A percentile compares a stretch with the other conserved stretches of the same genome.
Evolutionary conservation across 2,888 invertebrate species (phyloP).

Genomic region (Cremastinae sp.): DNA sequence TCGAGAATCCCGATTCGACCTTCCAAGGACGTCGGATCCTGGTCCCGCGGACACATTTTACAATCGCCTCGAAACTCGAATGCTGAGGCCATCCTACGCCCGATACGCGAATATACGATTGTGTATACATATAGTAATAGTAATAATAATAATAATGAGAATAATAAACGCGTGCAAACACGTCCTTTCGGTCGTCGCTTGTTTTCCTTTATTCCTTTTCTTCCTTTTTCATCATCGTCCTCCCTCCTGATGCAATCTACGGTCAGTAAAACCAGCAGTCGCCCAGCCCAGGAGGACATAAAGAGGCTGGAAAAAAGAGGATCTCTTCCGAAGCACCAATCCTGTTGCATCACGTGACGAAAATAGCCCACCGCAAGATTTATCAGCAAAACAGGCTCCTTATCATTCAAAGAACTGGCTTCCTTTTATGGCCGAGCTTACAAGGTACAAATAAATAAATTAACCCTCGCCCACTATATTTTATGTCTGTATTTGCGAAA

Average conservation of each 20-base stretch:
- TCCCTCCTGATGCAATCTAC: slow-evolving; percentile 26
- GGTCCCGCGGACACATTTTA: slow-evolving; percentile 19
- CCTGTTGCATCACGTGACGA: slow-evolving; percentile 70
- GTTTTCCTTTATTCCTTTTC: not conserved
- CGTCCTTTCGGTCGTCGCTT: slow-evolving; percentile 19
- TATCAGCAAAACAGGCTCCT: slow-evolving; percentile 35
- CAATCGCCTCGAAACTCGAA: slow-evolving; percentile 7
- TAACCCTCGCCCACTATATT: not conserved
- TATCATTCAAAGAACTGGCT: slow-evolving; percentile 35
- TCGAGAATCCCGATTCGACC: slow-evolving; percentile 66
- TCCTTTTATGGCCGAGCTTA: slow-evolving; percentile 22
- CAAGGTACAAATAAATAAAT: slow-evolving; percentile 19
- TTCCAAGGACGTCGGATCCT: slow-evolving; percentile 71
- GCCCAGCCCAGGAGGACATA: slow-evolving; percentile 22
- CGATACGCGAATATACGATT: not conserved
- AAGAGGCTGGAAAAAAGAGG: slow-evolving; percentile 41
- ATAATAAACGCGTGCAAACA: slow-evolving; percentile 25
- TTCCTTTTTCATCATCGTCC: not conserved
- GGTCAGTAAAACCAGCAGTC: slow-evolving; percentile 15
- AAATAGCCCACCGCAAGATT: slow-evolving; percentile 65
- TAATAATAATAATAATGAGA: slow-evolving; percentile 20
- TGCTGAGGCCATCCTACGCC: slow-evolving; percentile 13
- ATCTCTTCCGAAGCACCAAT: slow-evolving; percentile 62
- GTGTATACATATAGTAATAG: not conserved
- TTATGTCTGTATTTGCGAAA: slow-evolving; percentile 4